Conservation (phyloP, 2,888 invertebrate genomes). For the Thymelicus lineola region DNA sequence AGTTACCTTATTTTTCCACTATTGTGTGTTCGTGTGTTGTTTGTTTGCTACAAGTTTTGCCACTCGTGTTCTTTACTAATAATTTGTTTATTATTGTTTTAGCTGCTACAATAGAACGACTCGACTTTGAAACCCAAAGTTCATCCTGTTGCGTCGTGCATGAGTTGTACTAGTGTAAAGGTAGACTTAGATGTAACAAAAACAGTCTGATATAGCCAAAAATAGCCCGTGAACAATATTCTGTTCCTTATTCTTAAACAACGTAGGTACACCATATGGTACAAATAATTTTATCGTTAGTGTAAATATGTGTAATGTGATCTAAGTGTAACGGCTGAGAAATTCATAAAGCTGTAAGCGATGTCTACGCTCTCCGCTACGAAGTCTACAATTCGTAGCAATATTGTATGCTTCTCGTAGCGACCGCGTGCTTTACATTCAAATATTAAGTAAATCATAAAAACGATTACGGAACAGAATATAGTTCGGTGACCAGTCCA, state of each 20-base stretch:
- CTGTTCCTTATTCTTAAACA: slow-evolving; percentile 44
- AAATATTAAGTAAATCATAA: background rate
- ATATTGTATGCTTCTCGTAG: too few species aligned
- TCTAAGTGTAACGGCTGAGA: background rate
- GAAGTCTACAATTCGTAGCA: too few species aligned
- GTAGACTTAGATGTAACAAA: slow-evolving; percentile 55
- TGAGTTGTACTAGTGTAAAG: slow-evolving; percentile 52
- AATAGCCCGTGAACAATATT: slow-evolving; percentile 43
- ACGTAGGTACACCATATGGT: slow-evolving; percentile 25
- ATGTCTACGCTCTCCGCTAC: too few species aligned
- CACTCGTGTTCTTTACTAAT: slow-evolving; percentile 51
- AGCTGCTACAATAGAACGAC: slow-evolving; percentile 94
- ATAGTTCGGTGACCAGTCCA: slow-evolving; percentile 25
- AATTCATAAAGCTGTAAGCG: background rate
- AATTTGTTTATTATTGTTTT: slow-evolving; percentile 74
- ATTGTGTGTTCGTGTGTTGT: slow-evolving; percentile 20
- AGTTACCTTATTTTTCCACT: background rate
- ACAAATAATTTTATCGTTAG: slow-evolving; percentile 27
- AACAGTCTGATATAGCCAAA: slow-evolving; percentile 59
- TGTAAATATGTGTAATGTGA: slow-evolving; percentile 18
- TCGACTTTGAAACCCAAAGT: slow-evolving; percentile 86
- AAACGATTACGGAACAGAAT: slow-evolving; percentile 50
- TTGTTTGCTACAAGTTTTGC: slow-evolving; percentile 10
- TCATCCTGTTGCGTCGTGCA: slow-evolving; percentile 72
- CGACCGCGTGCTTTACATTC: background rate